Percentiles rank a stretch among this genome's conserved stretches.
phyloP scores from a whole-genome alignment of 1,140 invertebrate species.

The Nephila pilipes region DNA sequence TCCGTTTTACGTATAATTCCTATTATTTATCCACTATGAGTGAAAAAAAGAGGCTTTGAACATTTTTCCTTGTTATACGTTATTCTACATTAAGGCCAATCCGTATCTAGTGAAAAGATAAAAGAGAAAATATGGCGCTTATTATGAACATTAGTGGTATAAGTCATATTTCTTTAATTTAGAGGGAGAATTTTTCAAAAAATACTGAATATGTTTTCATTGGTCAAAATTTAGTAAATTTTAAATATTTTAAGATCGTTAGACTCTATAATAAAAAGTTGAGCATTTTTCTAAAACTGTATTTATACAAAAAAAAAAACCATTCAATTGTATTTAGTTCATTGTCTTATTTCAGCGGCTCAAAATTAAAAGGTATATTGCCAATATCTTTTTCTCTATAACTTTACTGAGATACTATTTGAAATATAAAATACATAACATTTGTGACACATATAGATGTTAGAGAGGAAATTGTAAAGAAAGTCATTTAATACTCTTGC shows the following conservation, averaged over 20 bases:
- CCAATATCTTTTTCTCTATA: too few relatives aligned
- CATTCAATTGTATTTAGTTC: too few relatives aligned
- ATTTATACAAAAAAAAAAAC: too few relatives aligned
- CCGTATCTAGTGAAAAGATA: constrained; percentile 38
- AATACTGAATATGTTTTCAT: neutral
- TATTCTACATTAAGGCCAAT: constrained; percentile 55
- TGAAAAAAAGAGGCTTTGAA: constrained; percentile 48
- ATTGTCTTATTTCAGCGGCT: too few relatives aligned
- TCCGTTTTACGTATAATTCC: constrained; percentile 50
- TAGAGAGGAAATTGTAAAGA: too few relatives aligned
- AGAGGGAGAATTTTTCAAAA: neutral
- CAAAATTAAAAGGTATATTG: too few relatives aligned
- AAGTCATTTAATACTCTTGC: too few relatives aligned
- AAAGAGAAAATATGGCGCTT: neutral
- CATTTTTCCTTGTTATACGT: constrained; percentile 53
- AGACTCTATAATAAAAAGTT: neutral
- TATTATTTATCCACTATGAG: constrained; percentile 62
- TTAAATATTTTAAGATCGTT: neutral
- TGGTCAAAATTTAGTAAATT: neutral
- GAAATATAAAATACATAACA: too few relatives aligned
- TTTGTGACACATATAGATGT: too few relatives aligned
- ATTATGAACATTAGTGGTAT: neutral
- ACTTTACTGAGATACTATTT: too few relatives aligned
- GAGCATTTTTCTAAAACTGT: too few relatives aligned
- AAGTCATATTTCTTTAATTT: constrained; percentile 25